phyloP scores from a whole-genome alignment of 2,113 vertebrate species.

The Daubentonia madagascariensis region DNA sequence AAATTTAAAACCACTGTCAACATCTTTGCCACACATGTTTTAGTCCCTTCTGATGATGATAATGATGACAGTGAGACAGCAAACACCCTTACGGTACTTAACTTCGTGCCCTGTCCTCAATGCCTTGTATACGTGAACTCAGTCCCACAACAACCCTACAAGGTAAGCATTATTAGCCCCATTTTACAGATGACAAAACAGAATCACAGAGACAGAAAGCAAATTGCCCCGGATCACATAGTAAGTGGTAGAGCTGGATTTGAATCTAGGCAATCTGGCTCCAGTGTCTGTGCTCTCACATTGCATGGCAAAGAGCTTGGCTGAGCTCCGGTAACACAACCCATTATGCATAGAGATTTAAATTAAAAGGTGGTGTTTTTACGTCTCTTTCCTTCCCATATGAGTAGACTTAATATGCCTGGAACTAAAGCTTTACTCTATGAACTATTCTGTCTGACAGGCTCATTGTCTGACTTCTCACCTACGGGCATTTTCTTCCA shows the following conservation, averaged over 20 bases:
- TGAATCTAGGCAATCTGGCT: neutral
- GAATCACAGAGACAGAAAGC: neutral
- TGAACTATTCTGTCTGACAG: neutral
- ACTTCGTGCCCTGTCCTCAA: neutral
- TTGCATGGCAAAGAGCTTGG: no score
- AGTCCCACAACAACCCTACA: neutral
- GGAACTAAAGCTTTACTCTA: neutral
- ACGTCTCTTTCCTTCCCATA: neutral
- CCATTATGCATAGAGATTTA: neutral
- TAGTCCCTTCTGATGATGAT: neutral
- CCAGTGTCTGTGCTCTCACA: fast-evolving
- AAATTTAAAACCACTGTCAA: neutral
- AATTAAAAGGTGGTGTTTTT: neutral
- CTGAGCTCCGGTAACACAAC: neutral
- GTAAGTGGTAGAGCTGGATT: neutral
- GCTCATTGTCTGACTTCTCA: neutral
- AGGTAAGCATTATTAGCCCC: neutral
- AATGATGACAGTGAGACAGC: neutral
- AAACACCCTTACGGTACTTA: neutral
- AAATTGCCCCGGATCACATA: neutral
- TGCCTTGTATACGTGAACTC: neutral
- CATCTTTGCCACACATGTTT: neutral
- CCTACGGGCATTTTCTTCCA: neutral
- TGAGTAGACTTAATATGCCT: neutral
- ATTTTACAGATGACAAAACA: neutral